Percentiles rank a stretch among this genome's conserved stretches.
Evolutionary conservation across 30 jellyfish, hydroid and myxozoan species (phyloP).

Genomic region (Turritopsis dohrnii): DNA sequence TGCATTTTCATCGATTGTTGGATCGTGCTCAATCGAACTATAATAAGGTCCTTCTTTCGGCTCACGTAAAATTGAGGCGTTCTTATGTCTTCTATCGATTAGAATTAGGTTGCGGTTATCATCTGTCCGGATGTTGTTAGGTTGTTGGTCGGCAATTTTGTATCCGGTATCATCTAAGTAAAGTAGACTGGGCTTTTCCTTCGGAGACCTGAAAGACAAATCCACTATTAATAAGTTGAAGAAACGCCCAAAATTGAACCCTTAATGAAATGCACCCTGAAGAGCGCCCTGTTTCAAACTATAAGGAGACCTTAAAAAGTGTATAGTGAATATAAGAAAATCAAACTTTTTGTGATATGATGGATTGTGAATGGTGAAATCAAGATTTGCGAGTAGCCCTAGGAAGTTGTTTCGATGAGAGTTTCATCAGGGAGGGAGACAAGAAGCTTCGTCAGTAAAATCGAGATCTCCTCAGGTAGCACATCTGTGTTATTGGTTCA

Average conservation of each 20-base stretch:
- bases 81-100: background rate
- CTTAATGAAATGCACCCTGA: too few species aligned
- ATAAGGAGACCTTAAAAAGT: too few species aligned
- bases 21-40: slow-evolving; percentile 37
- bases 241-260: background rate
- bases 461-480: too few species aligned
- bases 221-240: background rate
- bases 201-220: background rate
- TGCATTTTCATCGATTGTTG: slow-evolving; percentile 34
- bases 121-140: background rate
- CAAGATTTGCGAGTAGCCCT: too few species aligned
- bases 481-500: too few species aligned
- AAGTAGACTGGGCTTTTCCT: background rate
- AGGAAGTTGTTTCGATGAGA: too few species aligned
- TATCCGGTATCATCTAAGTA: slow-evolving; percentile 20
- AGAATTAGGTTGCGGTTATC: background rate
- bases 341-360: too few species aligned
- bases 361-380: too few species aligned
- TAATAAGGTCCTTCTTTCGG: background rate
- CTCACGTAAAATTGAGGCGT: background rate
- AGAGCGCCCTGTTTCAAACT: too few species aligned
- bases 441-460: too few species aligned
- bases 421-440: too few species aligned
- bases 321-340: too few species aligned
- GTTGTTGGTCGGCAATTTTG: slow-evolving; percentile 19